Evolutionary conservation across 2,797 vertebrate genomes (phyloP).

Genomic region (Trachops cirrhosus): DNA sequence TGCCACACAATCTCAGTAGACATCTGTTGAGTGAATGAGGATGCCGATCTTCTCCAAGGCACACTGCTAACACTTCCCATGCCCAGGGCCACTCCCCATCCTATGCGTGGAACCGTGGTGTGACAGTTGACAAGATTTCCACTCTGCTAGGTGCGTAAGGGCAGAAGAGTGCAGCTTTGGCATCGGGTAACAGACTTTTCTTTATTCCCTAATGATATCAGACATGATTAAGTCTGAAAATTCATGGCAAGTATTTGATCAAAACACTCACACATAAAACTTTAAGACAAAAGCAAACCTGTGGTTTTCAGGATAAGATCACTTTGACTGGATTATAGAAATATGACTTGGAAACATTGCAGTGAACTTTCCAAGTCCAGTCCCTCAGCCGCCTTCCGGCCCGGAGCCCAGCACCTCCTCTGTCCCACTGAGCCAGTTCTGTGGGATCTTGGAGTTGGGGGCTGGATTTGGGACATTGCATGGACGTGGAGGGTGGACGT

Average conservation of each 20-base stretch:
- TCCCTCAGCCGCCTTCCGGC: background rate
- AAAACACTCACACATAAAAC: background rate
- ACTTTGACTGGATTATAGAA: background rate
- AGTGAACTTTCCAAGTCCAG: background rate
- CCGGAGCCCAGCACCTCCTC: background rate
- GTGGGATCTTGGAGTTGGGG: background rate
- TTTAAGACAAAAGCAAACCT: background rate
- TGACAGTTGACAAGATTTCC: background rate
- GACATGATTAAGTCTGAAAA: background rate
- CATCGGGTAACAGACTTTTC: background rate
- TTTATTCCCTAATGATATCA: background rate
- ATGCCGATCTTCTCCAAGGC: background rate
- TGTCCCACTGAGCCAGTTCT: background rate
- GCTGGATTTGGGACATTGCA: background rate
- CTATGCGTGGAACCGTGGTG: background rate
- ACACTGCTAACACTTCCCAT: rapidly evolving
- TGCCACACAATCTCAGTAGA: background rate
- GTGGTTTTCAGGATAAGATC: background rate
- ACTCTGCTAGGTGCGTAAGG: background rate
- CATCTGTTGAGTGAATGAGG: background rate
- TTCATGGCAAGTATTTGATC: background rate
- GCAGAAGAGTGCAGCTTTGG: background rate
- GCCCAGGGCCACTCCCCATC: background rate
- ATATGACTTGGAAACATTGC: background rate
- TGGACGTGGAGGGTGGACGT: background rate